These are phyloP conservation scores for Pygmarrhopalites habei DNA, from an alignment of 1,140 invertebrate species.

Conservation along the genomic window DNA sequence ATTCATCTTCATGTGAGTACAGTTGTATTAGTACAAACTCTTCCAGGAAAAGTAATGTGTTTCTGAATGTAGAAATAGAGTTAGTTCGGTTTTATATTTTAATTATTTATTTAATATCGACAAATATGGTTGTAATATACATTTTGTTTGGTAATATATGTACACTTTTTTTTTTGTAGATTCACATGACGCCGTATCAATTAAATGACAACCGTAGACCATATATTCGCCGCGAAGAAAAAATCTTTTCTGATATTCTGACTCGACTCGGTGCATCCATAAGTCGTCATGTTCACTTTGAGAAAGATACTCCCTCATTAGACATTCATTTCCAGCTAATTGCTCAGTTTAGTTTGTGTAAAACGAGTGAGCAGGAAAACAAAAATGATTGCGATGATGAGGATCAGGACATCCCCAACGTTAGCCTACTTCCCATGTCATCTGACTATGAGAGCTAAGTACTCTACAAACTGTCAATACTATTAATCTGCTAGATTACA, in stretches of 20 bases:
- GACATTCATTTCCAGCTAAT: constrained; percentile 64
- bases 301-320: constrained; percentile 53
- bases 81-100: too few species aligned
- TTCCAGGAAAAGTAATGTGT: too few species aligned
- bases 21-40: too few species aligned
- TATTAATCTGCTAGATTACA: too few species aligned
- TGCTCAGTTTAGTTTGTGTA: constrained; percentile 46
- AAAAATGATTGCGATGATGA: background rate
- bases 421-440: background rate
- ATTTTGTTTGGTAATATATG: background rate
- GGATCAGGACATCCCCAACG: background rate
- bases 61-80: too few species aligned
- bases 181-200: constrained; percentile 33
- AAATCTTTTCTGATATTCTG: constrained; percentile 61
- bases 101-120: too few species aligned
- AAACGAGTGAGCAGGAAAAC: too few species aligned
- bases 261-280: constrained; percentile 56
- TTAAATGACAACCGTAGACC: constrained; percentile 52
- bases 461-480: too few species aligned
- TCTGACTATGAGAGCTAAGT: constrained; percentile 4
- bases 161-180: too few species aligned
- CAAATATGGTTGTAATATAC: background rate
- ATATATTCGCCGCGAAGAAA: constrained; percentile 76
- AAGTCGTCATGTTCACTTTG: constrained; percentile 57
- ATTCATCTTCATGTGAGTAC: constrained; percentile 33